Evolutionary conservation across 2,888 invertebrate genomes (phyloP).

Genomic region (Argyresthia goedartella): DNA sequence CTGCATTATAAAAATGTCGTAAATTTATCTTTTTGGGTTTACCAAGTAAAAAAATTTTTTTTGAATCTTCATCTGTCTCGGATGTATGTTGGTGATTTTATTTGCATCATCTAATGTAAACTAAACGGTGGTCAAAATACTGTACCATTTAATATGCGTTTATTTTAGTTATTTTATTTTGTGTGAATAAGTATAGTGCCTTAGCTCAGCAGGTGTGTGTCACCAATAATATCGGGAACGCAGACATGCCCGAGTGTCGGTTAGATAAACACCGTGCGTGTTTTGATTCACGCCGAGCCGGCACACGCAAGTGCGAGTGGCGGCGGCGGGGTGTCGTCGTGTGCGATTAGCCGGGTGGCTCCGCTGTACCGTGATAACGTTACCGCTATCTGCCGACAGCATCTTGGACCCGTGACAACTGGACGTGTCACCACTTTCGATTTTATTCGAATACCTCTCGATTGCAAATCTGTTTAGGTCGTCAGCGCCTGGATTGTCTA

Average conservation of each 20-base stretch:
- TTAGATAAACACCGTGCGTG: constrained; percentile 14
- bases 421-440: constrained; percentile 46
- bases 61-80: too few relatives aligned
- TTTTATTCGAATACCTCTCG: constrained; percentile 20
- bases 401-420: constrained; percentile 63
- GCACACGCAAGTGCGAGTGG: too few relatives aligned
- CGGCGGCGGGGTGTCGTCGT: constrained; percentile 29
- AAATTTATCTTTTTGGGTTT: too few relatives aligned
- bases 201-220: constrained; percentile 6
- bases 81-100: too few relatives aligned
- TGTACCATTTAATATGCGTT: too few relatives aligned
- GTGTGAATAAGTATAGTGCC: too few relatives aligned
- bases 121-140: too few relatives aligned
- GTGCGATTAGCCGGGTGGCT: constrained; percentile 27
- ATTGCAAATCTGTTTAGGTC: neutral
- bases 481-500: neutral
- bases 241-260: constrained; percentile 23
- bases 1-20: too few relatives aligned
- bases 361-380: constrained; percentile 38
- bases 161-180: too few relatives aligned
- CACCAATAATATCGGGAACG: constrained; percentile 38
- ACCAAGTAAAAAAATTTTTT: too few relatives aligned
- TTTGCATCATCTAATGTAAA: too few relatives aligned
- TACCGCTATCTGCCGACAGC: constrained; percentile 61
- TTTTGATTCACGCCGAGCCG: constrained; percentile 32